Evolutionary conservation across 2,888 invertebrate genomes (phyloP).

Genomic region (Acleris literana): DNA sequence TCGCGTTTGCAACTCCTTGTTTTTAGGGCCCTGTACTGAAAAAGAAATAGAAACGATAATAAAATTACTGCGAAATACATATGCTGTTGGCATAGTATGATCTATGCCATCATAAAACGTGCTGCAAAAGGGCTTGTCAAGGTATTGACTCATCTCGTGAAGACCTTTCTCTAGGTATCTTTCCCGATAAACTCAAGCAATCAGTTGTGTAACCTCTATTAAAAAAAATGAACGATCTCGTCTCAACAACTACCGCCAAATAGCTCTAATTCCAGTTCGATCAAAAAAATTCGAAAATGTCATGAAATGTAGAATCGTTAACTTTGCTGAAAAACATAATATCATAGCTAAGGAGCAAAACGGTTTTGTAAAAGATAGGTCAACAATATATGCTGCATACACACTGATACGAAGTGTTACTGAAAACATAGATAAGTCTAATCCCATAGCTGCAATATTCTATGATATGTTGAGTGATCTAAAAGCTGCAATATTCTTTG

Average conservation of each 20-base stretch:
- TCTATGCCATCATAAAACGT: background rate
- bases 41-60: slow-evolving; percentile 1
- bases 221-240: background rate
- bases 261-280: background rate
- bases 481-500: too few relatives aligned
- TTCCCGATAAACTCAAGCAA: background rate
- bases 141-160: slow-evolving; percentile 2
- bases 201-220: background rate
- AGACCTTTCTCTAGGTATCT: background rate
- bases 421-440: slow-evolving; percentile 1
- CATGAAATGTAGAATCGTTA: slow-evolving; percentile 1
- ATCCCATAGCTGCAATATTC: background rate
- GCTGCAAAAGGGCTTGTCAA: background rate
- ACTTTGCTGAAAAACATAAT: slow-evolving; percentile 9
- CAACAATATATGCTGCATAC: slow-evolving; percentile 2
- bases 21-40: background rate
- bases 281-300: slow-evolving; percentile 3
- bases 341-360: slow-evolving; percentile 8
- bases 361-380: slow-evolving; percentile 2
- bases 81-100: slow-evolving; percentile 8
- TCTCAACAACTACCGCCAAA: slow-evolving; percentile 6
- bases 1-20: background rate
- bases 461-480: too few relatives aligned
- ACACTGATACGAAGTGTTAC: slow-evolving; percentile 2
- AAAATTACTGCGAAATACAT: slow-evolving; percentile 3